A percentile compares a stretch with the other conserved stretches of the same genome.
phyloP scores from a whole-genome alignment of 2,797 vertebrate genomes.

The Pogoniulus pusillus region DNA sequence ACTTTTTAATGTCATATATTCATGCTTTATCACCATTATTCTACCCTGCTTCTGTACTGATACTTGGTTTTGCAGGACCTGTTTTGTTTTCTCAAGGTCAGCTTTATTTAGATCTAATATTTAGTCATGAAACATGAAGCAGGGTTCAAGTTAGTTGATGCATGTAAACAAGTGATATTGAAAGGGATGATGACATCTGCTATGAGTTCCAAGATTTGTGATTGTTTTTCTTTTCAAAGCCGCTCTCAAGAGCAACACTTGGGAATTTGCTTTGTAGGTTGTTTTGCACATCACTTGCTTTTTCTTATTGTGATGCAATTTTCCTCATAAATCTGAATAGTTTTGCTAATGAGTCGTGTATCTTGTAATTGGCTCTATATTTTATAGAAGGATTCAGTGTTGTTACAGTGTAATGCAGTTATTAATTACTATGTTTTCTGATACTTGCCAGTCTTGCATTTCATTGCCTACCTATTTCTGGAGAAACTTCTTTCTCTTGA shows the following conservation, averaged over 20 bases:
- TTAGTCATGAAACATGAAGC: not conserved
- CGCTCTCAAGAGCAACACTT: not conserved
- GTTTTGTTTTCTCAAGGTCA: not conserved
- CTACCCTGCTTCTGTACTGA: not conserved
- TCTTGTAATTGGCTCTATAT: not conserved
- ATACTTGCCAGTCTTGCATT: slow-evolving; percentile 1
- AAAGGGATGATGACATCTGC: not conserved
- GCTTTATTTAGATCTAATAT: not conserved
- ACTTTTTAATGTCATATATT: not conserved
- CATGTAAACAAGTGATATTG: not conserved
- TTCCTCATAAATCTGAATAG: not conserved
- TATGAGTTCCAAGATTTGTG: not conserved
- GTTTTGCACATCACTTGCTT: not conserved
- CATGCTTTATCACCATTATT: not conserved
- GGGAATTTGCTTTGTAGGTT: not conserved
- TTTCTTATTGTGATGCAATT: not conserved
- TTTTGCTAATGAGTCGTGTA: not conserved
- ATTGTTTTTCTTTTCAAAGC: not conserved
- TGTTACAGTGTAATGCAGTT: not conserved
- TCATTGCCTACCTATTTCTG: not conserved
- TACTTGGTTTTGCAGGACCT: not conserved
- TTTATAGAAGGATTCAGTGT: slow-evolving; percentile 22
- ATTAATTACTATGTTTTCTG: not conserved
- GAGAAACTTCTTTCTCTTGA: not conserved
- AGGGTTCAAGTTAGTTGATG: not conserved